phyloP scores from a whole-genome alignment of 2,888 invertebrate species.

The Drosophila aldrichi region DNA sequence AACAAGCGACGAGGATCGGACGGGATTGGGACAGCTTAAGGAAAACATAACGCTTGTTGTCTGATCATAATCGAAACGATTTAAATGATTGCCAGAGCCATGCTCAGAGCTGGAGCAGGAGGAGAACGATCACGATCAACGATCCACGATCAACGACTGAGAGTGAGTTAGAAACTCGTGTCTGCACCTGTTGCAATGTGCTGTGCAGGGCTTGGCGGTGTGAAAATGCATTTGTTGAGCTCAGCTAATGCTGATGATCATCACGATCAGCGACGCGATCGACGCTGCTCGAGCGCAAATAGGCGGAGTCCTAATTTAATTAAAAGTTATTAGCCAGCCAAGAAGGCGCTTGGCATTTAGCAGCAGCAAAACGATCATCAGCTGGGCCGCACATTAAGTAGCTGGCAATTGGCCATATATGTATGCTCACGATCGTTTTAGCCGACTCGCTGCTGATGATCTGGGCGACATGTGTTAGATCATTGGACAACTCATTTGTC shows the following conservation, averaged over 20 bases:
- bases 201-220: constrained; percentile 49
- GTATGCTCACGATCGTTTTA: constrained; percentile 16
- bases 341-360: constrained; percentile 51
- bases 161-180: constrained; percentile 37
- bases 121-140: constrained; percentile 7
- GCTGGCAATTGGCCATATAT: constrained; percentile 67
- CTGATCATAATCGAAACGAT: constrained; percentile 77
- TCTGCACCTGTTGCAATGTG: constrained; percentile 61
- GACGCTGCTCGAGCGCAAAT: constrained; percentile 65
- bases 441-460: constrained; percentile 52
- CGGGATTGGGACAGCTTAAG: constrained; percentile 51
- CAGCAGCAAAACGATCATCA: constrained; percentile 20
- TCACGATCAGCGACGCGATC: constrained; percentile 54
- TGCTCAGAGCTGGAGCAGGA: constrained; percentile 1
- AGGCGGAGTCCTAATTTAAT: constrained; percentile 80
- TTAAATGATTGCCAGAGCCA: constrained; percentile 71
- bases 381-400: constrained; percentile 51
- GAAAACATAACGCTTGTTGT: constrained; percentile 68
- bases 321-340: constrained; percentile 76
- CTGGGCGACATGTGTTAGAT: constrained; percentile 75
- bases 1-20: constrained; percentile 29
- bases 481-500: constrained; percentile 78
- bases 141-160: constrained; percentile 32
- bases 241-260: constrained; percentile 63
- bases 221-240: constrained; percentile 74